Conservation (phyloP, 2,797 vertebrate genomes). For the Delichon dasypus region DNA sequence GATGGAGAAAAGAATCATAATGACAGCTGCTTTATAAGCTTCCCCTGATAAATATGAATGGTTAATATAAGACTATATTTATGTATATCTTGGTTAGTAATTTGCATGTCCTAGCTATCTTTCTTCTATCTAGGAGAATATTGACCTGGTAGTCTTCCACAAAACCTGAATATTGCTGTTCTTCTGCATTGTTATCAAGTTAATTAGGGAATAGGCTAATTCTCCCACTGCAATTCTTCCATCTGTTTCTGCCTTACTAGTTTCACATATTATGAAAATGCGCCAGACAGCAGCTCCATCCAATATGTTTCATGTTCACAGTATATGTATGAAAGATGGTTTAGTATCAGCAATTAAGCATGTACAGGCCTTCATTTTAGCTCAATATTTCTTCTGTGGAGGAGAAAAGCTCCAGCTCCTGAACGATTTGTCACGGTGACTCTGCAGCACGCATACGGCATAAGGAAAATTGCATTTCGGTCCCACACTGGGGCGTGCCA, state of each 20-base stretch:
- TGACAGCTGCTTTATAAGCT: neutral
- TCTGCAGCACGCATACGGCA: neutral
- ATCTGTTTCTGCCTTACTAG: conserved; percentile 74
- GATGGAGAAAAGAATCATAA: neutral
- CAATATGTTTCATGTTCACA: conserved; percentile 70
- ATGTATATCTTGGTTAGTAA: neutral
- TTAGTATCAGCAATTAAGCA: conserved; percentile 48
- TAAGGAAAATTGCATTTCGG: conserved; percentile 11
- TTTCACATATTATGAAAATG: conserved; percentile 63
- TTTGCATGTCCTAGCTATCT: neutral
- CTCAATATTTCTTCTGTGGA: conserved; percentile 45
- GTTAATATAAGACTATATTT: neutral
- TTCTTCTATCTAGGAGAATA: neutral
- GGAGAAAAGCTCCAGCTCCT: conserved; percentile 6
- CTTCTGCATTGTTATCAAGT: conserved; percentile 63
- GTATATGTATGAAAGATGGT: conserved; percentile 36
- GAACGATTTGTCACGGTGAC: conserved; percentile 6
- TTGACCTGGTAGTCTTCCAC: neutral
- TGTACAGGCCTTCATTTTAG: conserved; percentile 49
- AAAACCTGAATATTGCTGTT: conserved; percentile 60
- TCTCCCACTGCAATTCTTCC: conserved; percentile 66
- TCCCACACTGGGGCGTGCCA: neutral
- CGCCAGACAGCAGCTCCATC: conserved; percentile 62
- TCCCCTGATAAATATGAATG: neutral
- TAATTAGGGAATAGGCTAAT: conserved; percentile 63